These are phyloP conservation scores for Diloba caeruleocephala DNA, from an alignment of 2,888 invertebrate genomes.

Conservation along the genomic window DNA sequence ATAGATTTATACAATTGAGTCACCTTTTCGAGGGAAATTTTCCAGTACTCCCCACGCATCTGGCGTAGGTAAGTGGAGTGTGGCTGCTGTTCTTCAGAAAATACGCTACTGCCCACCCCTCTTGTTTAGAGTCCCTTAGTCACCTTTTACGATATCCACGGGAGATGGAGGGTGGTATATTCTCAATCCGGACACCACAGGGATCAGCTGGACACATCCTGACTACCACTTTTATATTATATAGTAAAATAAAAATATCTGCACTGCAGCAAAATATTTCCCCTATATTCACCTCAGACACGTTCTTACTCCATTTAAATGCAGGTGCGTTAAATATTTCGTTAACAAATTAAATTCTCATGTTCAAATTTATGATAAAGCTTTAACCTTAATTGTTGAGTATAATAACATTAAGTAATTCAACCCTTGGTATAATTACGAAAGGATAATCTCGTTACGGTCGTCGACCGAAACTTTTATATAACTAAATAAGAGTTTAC, in stretches of 20 bases:
- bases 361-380: conserved; percentile 34
- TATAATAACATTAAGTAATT: conserved; percentile 45
- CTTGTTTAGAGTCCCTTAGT: too few species aligned
- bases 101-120: too few species aligned
- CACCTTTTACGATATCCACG: too few species aligned
- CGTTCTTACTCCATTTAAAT: conserved; percentile 29
- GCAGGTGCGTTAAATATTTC: conserved; percentile 38
- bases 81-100: too few species aligned
- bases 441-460: conserved; percentile 51
- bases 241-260: conserved; percentile 1
- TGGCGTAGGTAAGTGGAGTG: too few species aligned
- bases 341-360: conserved; percentile 33
- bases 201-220: too few species aligned
- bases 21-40: too few species aligned
- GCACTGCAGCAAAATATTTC: conserved; percentile 6
- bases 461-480: conserved; percentile 43
- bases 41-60: too few species aligned
- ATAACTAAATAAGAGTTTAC: conserved; percentile 48
- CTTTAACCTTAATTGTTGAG: conserved; percentile 30
- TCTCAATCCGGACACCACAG: too few species aligned
- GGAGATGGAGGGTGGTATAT: too few species aligned
- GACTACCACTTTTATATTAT: too few species aligned
- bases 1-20: too few species aligned
- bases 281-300: conserved; percentile 16
- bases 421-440: conserved; percentile 48